Conservation (phyloP, 2,113 vertebrate species). For the Manacus vitellinus region DNA sequence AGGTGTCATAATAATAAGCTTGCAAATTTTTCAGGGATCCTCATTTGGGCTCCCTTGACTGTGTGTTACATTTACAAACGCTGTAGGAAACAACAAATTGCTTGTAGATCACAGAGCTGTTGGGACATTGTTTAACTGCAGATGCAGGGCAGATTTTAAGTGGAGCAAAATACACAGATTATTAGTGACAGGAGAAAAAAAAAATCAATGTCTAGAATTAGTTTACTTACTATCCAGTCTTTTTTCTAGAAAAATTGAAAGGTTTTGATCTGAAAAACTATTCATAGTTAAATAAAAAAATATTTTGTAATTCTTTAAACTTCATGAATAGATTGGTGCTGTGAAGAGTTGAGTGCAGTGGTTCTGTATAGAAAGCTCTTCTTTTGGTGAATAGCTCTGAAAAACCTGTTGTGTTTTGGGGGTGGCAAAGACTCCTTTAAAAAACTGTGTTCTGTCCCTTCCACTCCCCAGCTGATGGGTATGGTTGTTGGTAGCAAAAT, state of each 20-base stretch:
- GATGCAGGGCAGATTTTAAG: neutral
- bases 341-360: neutral
- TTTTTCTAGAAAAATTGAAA: neutral
- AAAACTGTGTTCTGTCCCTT: neutral
- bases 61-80: fast-evolving
- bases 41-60: neutral
- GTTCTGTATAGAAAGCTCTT: neutral
- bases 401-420: neutral
- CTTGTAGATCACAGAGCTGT: neutral
- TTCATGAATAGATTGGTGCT: fast-evolving
- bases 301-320: neutral
- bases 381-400: neutral
- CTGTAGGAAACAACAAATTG: neutral
- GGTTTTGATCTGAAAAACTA: neutral
- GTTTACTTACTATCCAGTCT: fast-evolving
- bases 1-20: neutral
- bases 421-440: neutral
- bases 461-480: neutral
- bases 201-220: neutral
- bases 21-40: neutral
- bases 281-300: neutral
- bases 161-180: neutral
- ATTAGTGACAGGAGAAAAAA: neutral
- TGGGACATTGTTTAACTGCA: neutral
- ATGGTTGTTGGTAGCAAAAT: neutral